Conservation (phyloP, 2,888 invertebrate genomes). For the Ormyrus rosae region DNA sequence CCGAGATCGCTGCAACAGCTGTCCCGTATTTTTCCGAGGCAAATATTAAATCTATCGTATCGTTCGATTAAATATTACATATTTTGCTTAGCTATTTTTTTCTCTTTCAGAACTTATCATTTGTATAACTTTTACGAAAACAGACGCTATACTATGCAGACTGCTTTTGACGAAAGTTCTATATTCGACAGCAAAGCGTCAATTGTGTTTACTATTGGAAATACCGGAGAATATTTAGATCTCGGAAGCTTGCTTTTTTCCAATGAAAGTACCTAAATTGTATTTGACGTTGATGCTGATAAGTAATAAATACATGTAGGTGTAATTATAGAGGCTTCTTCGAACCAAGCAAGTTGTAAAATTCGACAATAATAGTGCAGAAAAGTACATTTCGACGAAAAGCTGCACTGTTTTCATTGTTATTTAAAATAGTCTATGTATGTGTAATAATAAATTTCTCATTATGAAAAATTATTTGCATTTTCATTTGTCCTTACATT, state of each 20-base stretch:
- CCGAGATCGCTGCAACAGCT: background rate
- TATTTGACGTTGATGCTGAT: conserved; percentile 6
- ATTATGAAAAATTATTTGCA: conserved; percentile 24
- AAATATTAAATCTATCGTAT: background rate
- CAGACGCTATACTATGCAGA: no score
- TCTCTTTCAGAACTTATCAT: background rate
- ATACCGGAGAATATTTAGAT: background rate
- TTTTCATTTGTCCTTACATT: background rate
- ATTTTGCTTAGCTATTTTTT: background rate
- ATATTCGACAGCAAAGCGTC: background rate
- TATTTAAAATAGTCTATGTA: conserved; percentile 47
- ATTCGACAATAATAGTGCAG: conserved; percentile 59
- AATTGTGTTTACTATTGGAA: background rate
- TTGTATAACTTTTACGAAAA: no score
- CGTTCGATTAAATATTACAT: background rate
- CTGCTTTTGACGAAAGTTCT: background rate
- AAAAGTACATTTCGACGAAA: conserved; percentile 42
- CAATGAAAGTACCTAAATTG: background rate
- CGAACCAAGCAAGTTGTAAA: conserved; percentile 43
- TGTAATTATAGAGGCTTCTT: background rate
- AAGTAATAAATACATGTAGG: background rate
- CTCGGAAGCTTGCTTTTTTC: background rate
- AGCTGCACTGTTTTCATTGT: conserved; percentile 54
- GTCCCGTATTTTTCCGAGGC: background rate
- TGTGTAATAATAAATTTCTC: conserved; percentile 56